Percentiles rank a stretch among this genome's conserved stretches.
Conservation (phyloP, 2,797 vertebrate genomes). For the Denticeps clupeoides region DNA sequence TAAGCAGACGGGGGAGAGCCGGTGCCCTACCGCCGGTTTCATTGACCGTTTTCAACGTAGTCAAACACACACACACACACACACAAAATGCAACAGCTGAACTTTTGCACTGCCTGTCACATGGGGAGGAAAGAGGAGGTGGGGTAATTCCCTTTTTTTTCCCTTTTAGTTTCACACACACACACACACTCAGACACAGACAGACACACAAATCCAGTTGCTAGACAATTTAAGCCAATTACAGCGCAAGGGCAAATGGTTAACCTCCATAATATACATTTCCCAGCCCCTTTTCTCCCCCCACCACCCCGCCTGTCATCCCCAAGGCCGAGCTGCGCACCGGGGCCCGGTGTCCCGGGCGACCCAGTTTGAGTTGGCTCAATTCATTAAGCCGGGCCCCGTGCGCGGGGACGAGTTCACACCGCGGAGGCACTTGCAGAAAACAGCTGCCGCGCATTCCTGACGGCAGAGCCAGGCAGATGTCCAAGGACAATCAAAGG, state of each 20-base stretch:
- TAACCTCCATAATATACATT: slow-evolving; percentile 71
- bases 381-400: slow-evolving; percentile 84
- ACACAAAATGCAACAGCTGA: slow-evolving; percentile 44
- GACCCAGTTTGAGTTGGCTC: slow-evolving; percentile 80
- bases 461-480: slow-evolving; percentile 94
- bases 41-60: too few species aligned
- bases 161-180: slow-evolving; percentile 13
- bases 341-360: slow-evolving; percentile 53
- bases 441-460: slow-evolving; percentile 95
- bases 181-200: slow-evolving; percentile 4
- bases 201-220: slow-evolving; percentile 73
- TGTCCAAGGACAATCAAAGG: slow-evolving; percentile 98
- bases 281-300: slow-evolving; percentile 47
- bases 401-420: slow-evolving; percentile 66
- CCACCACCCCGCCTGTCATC: slow-evolving; percentile 46
- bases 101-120: slow-evolving; percentile 48
- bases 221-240: slow-evolving; percentile 98
- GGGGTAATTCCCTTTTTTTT: slow-evolving; percentile 18
- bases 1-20: too few species aligned
- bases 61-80: slow-evolving; percentile 13
- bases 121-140: not conserved
- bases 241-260: slow-evolving; percentile 77
- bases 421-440: slow-evolving; percentile 83
- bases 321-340: slow-evolving; percentile 56
- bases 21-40: too few species aligned